Evolutionary conservation across 2,888 invertebrate species (phyloP).

Genomic region (Polydrusus tereticollis): DNA sequence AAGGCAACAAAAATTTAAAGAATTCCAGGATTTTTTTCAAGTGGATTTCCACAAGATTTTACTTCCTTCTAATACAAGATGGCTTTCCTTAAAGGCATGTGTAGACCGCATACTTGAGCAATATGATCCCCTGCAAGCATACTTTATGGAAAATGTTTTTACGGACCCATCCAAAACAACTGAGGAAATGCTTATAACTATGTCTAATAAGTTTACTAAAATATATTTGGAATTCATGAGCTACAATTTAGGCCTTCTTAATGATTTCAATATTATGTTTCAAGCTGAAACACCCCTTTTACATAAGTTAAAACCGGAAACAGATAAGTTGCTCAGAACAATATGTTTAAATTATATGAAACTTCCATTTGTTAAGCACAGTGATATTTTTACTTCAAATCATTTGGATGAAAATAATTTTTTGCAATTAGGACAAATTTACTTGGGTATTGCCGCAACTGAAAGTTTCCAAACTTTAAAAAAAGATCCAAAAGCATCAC

Average conservation of each 20-base stretch:
- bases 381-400: background rate
- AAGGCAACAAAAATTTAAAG: background rate
- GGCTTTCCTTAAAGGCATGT: slow-evolving; percentile 59
- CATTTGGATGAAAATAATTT: background rate
- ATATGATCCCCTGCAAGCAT: slow-evolving; percentile 56
- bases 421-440: background rate
- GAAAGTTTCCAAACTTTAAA: background rate
- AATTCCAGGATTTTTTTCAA: background rate
- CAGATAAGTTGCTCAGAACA: background rate
- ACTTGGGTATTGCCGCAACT: background rate
- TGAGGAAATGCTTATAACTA: slow-evolving; percentile 49
- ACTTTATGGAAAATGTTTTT: slow-evolving; percentile 54
- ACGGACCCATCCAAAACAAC: slow-evolving; percentile 54
- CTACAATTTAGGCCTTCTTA: slow-evolving; percentile 51
- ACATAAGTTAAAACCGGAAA: slow-evolving; percentile 1
- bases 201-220: slow-evolving; percentile 55
- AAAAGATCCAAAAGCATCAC: background rate
- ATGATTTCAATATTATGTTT: slow-evolving; percentile 53
- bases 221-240: slow-evolving; percentile 55
- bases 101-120: slow-evolving; percentile 60
- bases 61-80: slow-evolving; percentile 34
- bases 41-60: slow-evolving; percentile 4
- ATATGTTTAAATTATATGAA: background rate
- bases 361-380: background rate
- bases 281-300: slow-evolving; percentile 33